Evolutionary conservation across 2,888 invertebrate species (phyloP), one percentile per base, ranked within the genome.

Genomic region (Euphydryas editha): DNA sequence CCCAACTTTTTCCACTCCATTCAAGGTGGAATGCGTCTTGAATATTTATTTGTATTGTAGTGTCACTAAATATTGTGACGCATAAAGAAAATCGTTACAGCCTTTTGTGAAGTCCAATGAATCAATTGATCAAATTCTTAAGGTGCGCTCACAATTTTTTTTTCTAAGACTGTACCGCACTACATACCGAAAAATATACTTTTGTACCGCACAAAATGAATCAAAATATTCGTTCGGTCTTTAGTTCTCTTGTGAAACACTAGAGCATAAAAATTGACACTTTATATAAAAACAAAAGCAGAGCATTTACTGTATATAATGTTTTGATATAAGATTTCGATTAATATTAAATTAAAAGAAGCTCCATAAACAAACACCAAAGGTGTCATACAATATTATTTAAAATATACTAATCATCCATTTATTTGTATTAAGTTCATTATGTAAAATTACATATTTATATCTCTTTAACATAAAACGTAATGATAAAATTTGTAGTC

Each of bases 31-130:
- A 49, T 67, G 58, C 62, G 67, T 55, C 65, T 59, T 73, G 78
- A 67, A 78, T 78, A 73, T 73, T 73, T 75, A 77, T 75, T 73
- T 76, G 73, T 68, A 57, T 54, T 59, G 59, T 67, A 68, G 67
- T 72, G 68, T 73, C 72, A 70, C 67, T 66, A 62, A 76, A 72
- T 55, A 61, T 64, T 57, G 59, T 73, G 73, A 72, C 73, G 67
- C 68, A 75, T 36, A 54, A 54, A 54, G 54, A 54, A 54, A 54
- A 36, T 8, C 17, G 30, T n/a, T 51, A 46, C 18, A 10, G 30
- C 42, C 42, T 44, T 44, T 44, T 44, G 2, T 15, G 10, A 15
- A 15, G n/a, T 42, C n/a, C 15, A 15, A n/a, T 2, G 2, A n/a
- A 44, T 44, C 15, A n/a, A 44, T 44, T 44, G 15, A 44, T 6